Conservation (phyloP, 2,888 invertebrate species). For the Spisula solida region DNA sequence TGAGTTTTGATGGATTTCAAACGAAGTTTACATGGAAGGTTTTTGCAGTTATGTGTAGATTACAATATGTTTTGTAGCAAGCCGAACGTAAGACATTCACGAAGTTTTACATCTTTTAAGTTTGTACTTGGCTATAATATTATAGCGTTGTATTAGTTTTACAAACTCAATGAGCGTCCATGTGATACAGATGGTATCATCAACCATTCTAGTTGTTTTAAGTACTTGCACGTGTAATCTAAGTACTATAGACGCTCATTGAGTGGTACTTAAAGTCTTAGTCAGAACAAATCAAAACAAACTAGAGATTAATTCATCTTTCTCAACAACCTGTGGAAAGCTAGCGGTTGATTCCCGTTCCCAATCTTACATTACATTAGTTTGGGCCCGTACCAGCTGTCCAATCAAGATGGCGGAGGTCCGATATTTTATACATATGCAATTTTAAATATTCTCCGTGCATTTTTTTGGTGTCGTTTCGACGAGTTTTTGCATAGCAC, state of each 20-base stretch:
- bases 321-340: slow-evolving; percentile 19
- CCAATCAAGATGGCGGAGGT: no score
- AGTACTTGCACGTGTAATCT: neutral
- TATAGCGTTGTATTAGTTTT: neutral
- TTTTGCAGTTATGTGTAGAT: neutral
- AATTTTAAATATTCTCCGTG: no score
- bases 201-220: neutral
- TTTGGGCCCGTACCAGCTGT: no score
- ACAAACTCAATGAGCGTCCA: neutral
- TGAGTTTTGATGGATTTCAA: neutral
- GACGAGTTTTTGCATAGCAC: no score
- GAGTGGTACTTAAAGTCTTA: neutral
- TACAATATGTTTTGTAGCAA: neutral
- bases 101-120: no score
- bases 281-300: slow-evolving; percentile 4
- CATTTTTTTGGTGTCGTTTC: no score
- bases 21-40: neutral
- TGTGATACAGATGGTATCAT: neutral
- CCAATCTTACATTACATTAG: no score
- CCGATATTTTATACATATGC: no score
- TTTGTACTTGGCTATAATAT: no score
- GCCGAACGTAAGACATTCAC: no score
- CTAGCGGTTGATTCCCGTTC: no score
- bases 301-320: neutral
- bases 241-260: neutral